Conservation (phyloP, 2,113 vertebrate genomes). For the Ctenodactylus gundi region DNA sequence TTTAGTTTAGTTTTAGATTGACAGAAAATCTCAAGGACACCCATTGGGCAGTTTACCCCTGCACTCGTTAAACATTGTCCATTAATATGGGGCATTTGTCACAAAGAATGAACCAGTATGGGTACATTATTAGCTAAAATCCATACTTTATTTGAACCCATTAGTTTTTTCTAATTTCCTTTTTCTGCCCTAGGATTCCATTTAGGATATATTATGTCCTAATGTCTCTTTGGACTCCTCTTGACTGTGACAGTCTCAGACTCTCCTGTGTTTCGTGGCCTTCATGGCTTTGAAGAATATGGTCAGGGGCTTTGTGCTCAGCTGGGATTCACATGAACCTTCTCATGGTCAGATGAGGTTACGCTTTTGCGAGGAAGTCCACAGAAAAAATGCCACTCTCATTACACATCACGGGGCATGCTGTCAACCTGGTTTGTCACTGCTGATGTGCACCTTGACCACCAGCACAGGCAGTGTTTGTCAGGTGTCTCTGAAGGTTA, state of each 20-base stretch:
- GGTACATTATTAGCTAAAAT: not conserved
- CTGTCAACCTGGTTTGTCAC: not conserved
- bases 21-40: not conserved
- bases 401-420: rapidly evolving
- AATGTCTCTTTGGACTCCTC: not conserved
- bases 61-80: not conserved
- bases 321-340: not conserved
- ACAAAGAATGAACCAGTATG: not conserved
- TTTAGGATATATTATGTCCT: not conserved
- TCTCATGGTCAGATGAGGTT: not conserved
- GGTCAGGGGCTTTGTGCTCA: not conserved
- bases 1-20: not conserved
- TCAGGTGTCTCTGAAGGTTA: not conserved
- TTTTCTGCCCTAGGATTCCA: not conserved
- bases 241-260: not conserved
- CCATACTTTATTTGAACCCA: not conserved
- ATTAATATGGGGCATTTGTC: not conserved
- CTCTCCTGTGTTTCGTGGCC: not conserved
- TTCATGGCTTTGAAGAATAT: not conserved
- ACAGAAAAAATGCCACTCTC: not conserved
- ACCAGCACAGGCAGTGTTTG: not conserved
- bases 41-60: not conserved
- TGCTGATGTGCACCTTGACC: not conserved
- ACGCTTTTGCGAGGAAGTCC: not conserved
- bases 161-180: not conserved